These are phyloP conservation scores for Drosophila setosimentum DNA, from an alignment of 2,888 invertebrate genomes.

Conservation along the genomic window DNA sequence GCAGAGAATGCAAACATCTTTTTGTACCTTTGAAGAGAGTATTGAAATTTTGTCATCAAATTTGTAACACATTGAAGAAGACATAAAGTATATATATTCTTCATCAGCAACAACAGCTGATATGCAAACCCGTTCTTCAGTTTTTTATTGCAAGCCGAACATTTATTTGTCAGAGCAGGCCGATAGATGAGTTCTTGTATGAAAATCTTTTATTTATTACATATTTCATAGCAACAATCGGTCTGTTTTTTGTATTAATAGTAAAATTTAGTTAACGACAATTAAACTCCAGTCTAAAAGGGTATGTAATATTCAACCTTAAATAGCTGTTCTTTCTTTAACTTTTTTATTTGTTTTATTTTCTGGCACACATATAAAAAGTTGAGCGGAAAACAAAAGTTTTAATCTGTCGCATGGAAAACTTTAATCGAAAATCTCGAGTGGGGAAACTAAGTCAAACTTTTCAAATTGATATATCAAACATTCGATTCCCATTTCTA, in stretches of 20 bases:
- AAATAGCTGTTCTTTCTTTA: not conserved
- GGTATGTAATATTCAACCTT: not conserved
- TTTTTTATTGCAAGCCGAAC: not conserved
- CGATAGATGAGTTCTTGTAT: no score
- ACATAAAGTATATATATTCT: not conserved
- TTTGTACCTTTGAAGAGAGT: no score
- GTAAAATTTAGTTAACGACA: not conserved
- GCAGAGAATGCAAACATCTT: constrained; percentile 52
- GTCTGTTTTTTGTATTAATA: not conserved
- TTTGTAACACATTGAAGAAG: not conserved
- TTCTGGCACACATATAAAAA: constrained; percentile 52
- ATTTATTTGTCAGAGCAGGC: no score
- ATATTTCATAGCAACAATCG: no score
- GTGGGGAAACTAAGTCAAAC: constrained; percentile 75
- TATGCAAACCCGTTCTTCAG: not conserved
- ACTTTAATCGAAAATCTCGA: constrained; percentile 76
- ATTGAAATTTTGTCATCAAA: not conserved
- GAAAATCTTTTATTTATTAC: no score
- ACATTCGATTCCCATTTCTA: constrained; percentile 73
- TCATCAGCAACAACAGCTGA: not conserved
- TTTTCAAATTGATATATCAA: constrained; percentile 81
- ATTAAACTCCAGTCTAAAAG: not conserved
- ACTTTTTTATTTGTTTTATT: not conserved
- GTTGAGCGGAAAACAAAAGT: constrained; percentile 62
- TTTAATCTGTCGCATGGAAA: constrained; percentile 78